A percentile compares a stretch with the other conserved stretches of the same genome.
These are phyloP conservation scores for Ochotona princeps DNA, from an alignment of 2,113 vertebrate species.

Conservation along the genomic window DNA sequence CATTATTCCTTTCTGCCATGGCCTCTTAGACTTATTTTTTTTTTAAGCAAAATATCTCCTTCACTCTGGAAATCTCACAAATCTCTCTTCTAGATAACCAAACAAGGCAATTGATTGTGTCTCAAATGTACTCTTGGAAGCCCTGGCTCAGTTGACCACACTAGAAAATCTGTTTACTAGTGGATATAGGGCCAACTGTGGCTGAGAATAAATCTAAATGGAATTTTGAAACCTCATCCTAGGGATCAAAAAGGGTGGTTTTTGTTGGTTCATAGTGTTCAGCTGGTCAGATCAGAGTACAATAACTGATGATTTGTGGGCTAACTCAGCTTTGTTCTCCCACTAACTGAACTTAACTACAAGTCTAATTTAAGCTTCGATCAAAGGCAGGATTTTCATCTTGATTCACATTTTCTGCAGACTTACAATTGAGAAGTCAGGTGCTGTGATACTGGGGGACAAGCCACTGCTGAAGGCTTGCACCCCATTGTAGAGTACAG, in stretches of 20 bases:
- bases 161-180: not conserved
- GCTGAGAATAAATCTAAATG: not conserved
- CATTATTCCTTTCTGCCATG: not conserved
- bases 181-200: not conserved
- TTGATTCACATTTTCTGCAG: conserved; percentile 34
- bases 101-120: not conserved
- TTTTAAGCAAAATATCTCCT: too few species aligned
- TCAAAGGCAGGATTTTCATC: conserved; percentile 45
- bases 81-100: not conserved
- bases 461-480: too few species aligned
- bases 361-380: conserved; percentile 4
- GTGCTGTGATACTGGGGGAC: too few species aligned
- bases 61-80: not conserved
- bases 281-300: not conserved
- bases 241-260: not conserved
- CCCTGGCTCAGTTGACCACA: not conserved
- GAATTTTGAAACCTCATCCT: not conserved
- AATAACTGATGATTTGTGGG: not conserved
- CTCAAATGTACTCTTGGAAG: fast-evolving
- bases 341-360: not conserved
- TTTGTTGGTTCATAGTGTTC: not conserved
- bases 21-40: not conserved
- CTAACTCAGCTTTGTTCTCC: too few species aligned
- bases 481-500: too few species aligned
- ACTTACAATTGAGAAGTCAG: too few species aligned